Conservation (phyloP, 1,140 invertebrate species). For the Pseudomyrmex sp. region DNA sequence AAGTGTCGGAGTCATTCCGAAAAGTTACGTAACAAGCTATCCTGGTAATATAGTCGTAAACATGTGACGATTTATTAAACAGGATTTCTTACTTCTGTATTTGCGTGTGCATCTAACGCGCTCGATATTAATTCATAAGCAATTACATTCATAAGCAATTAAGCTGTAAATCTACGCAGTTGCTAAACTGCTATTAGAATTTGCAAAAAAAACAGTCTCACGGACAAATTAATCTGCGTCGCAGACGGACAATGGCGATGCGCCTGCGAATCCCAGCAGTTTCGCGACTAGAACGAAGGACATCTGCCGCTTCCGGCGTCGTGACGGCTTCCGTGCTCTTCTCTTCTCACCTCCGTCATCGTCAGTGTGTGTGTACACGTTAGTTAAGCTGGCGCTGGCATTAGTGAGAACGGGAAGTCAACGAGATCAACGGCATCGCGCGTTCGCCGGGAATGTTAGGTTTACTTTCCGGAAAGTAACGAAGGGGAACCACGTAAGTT, state of each 20-base stretch:
- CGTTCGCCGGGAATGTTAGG: slow-evolving; percentile 44
- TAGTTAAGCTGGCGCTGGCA: neutral
- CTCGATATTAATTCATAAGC: neutral
- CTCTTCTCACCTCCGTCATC: neutral
- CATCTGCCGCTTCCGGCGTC: slow-evolving; percentile 26
- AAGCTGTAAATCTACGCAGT: neutral
- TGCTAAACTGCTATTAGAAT: neutral
- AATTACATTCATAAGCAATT: slow-evolving; percentile 10
- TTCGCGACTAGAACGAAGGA: neutral
- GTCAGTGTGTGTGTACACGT: neutral
- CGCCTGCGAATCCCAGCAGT: neutral
- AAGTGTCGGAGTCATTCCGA: too few relatives aligned
- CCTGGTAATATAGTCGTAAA: too few relatives aligned
- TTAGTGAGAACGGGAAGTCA: slow-evolving; percentile 40
- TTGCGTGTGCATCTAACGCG: too few relatives aligned
- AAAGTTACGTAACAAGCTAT: too few relatives aligned
- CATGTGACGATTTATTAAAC: too few relatives aligned
- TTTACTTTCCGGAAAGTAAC: slow-evolving; percentile 51
- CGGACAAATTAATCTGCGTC: slow-evolving; percentile 6
- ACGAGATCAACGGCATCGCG: slow-evolving; percentile 45
- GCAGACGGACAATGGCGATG: neutral
- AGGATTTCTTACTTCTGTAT: too few relatives aligned
- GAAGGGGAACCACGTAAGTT: slow-evolving; percentile 48
- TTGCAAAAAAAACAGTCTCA: neutral
- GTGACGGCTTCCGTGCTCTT: neutral